Percentiles rank a stretch among this genome's conserved stretches.
Evolutionary conservation across 1,140 invertebrate genomes (phyloP).

Genomic region (Pogonognathellus flavescens): DNA sequence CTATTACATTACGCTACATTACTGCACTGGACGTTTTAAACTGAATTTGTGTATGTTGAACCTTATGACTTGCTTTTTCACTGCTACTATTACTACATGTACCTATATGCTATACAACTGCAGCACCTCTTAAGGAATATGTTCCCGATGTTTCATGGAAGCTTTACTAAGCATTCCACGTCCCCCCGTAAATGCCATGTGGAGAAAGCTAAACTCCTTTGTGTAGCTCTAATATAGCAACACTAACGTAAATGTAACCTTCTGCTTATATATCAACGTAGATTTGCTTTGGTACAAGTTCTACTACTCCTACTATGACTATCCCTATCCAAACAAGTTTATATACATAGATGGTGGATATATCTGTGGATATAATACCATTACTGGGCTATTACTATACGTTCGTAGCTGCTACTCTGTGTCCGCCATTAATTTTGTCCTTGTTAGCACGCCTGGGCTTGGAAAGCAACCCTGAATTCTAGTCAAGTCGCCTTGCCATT

Average conservation of each 20-base stretch:
- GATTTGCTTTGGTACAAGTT: slow-evolving; percentile 2
- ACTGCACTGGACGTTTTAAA: slow-evolving; percentile 14
- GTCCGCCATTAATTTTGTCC: slow-evolving; percentile 43
- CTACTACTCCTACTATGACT: too few species aligned
- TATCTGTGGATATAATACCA: background rate
- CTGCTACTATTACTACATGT: too few species aligned
- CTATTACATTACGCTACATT: slow-evolving; percentile 23
- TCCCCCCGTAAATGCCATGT: slow-evolving; percentile 39
- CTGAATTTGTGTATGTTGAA: background rate
- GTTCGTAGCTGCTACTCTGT: slow-evolving; percentile 15
- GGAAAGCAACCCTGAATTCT: slow-evolving; percentile 7
- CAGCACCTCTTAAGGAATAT: too few species aligned
- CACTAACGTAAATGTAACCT: background rate
- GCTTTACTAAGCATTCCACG: slow-evolving; percentile 41
- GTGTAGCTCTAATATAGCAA: background rate
- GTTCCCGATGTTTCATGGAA: background rate
- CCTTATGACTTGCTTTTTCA: too few species aligned
- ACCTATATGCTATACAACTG: too few species aligned
- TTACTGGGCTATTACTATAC: background rate
- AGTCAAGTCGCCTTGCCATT: slow-evolving; percentile 1
- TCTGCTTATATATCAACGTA: background rate
- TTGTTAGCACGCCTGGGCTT: slow-evolving; percentile 31
- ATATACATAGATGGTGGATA: background rate
- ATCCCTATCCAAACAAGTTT: background rate
- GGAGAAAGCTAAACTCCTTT: slow-evolving; percentile 2